Evolutionary conservation across 2,888 invertebrate genomes (phyloP).

Genomic region (Catonia carolina): DNA sequence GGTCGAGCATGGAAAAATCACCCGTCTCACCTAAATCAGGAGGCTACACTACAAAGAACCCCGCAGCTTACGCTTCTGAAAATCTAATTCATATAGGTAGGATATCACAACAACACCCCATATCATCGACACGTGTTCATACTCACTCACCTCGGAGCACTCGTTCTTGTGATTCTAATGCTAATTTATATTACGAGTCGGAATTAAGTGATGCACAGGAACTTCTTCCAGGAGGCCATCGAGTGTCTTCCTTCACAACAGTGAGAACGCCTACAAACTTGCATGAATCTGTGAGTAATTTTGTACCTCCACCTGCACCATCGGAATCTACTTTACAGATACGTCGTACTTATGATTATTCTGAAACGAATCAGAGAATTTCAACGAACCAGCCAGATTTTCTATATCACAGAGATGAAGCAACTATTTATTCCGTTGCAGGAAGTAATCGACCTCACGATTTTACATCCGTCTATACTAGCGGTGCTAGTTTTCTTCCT

Average conservation of each 20-base stretch:
- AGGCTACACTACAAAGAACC: conserved; percentile 40
- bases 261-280: conserved; percentile 42
- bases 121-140: neutral
- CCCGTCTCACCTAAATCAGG: conserved; percentile 67
- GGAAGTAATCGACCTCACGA: conserved; percentile 62
- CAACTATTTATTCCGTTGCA: conserved; percentile 68
- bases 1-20: conserved; percentile 79
- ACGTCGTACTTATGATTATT: conserved; percentile 38
- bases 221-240: conserved; percentile 42
- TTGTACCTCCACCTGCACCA: conserved; percentile 34
- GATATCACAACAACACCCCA: conserved; percentile 34
- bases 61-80: conserved; percentile 25
- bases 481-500: conserved; percentile 53
- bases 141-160: conserved; percentile 2
- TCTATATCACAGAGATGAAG: conserved; percentile 49
- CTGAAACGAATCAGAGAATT: conserved; percentile 6
- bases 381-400: conserved; percentile 41
- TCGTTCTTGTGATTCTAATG: conserved; percentile 8
- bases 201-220: conserved; percentile 28
- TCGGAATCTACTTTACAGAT: conserved; percentile 39
- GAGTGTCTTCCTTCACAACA: conserved; percentile 50
- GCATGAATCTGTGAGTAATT: conserved; percentile 24
- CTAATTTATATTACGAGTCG: conserved; percentile 8
- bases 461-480: conserved; percentile 68
- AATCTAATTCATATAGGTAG: conserved; percentile 34